phyloP scores from a whole-genome alignment of 2,888 invertebrate genomes.

The Lasioglossum pauxillum region DNA sequence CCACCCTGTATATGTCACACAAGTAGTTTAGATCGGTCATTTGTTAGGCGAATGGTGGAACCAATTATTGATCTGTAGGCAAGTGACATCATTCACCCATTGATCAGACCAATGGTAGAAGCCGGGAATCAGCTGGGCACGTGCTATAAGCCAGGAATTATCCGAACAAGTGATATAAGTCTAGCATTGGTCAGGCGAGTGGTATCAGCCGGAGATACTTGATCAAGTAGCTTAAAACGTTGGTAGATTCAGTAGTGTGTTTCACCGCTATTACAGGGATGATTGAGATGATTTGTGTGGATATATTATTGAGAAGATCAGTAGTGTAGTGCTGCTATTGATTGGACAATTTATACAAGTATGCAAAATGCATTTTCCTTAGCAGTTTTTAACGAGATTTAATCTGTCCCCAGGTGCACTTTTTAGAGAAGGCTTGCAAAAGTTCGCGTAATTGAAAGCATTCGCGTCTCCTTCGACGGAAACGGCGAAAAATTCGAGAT shows the following conservation, averaged over 20 bases:
- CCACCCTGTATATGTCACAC: too few relatives aligned
- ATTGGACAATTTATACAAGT: neutral
- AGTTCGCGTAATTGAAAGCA: conserved; percentile 48
- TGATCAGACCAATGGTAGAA: neutral
- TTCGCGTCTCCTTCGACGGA: neutral
- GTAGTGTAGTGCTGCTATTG: neutral
- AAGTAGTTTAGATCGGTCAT: neutral
- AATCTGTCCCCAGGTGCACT: neutral
- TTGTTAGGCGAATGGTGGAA: neutral
- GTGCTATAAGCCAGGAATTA: neutral
- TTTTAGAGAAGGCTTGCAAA: neutral
- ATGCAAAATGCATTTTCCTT: neutral
- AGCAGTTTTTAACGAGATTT: neutral
- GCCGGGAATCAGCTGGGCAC: neutral
- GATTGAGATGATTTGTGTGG: neutral
- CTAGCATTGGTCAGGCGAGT: neutral
- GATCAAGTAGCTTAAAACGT: neutral
- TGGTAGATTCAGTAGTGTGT: neutral
- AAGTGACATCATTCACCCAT: neutral
- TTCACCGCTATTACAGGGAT: neutral
- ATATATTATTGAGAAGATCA: neutral
- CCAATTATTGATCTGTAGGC: neutral
- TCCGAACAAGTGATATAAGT: neutral
- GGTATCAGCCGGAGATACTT: neutral
- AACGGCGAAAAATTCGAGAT: conserved; percentile 19